These are phyloP conservation scores for Drosophila macrospina DNA, from an alignment of 2,888 invertebrate species.

Conservation along the genomic window DNA sequence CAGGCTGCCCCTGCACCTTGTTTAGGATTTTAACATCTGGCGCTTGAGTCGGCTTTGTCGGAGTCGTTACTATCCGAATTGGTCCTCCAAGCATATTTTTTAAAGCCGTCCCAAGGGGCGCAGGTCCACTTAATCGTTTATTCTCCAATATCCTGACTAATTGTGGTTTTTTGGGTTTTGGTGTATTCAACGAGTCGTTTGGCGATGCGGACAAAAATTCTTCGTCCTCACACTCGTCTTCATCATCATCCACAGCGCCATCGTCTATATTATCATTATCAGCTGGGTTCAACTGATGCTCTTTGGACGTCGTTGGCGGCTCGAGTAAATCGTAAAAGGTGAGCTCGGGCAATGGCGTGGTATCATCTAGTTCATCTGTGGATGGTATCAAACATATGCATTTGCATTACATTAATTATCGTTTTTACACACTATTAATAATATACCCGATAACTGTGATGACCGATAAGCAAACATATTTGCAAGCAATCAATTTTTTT, in stretches of 20 bases:
- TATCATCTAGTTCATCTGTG: conserved; percentile 75
- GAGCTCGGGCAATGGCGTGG: conserved; percentile 74
- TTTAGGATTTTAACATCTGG: conserved; percentile 66
- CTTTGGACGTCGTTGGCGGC: conserved; percentile 60
- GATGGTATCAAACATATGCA: conserved; percentile 5
- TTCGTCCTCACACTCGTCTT: conserved; percentile 8
- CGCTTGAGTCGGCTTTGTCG: conserved; percentile 32
- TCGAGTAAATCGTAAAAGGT: conserved; percentile 81
- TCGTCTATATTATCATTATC: conserved; percentile 45
- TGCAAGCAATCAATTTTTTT: conserved; percentile 34
- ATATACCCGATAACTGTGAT: conserved; percentile 34
- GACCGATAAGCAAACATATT: conserved; percentile 45
- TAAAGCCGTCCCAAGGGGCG: conserved; percentile 41
- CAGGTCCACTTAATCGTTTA: conserved; percentile 47
- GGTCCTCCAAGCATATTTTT: conserved; percentile 48
- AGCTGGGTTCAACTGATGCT: conserved; percentile 45
- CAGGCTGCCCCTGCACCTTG: conserved; percentile 52
- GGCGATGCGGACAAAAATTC: conserved; percentile 15
- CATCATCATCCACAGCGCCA: conserved; percentile 44
- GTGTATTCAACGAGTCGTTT: conserved; percentile 71
- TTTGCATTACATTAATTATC: neutral
- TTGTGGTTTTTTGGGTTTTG: conserved; percentile 68
- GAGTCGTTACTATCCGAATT: conserved; percentile 40
- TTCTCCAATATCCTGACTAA: conserved; percentile 64
- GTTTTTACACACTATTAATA: neutral